Evolutionary conservation across 2,797 vertebrate genomes (phyloP).

Genomic region (Helostoma temminkii): DNA sequence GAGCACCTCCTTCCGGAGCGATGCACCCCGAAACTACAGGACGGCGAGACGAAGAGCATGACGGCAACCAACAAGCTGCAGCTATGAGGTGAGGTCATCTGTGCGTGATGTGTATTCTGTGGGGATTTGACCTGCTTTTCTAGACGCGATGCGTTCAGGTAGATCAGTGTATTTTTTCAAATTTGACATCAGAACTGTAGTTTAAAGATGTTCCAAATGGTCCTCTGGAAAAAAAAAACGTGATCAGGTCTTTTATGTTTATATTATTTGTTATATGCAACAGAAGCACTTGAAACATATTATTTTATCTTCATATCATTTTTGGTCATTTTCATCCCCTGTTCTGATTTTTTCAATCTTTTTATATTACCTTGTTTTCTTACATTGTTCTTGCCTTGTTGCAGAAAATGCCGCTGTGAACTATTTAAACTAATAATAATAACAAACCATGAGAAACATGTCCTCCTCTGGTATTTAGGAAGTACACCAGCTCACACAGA

Average conservation of each 20-base stretch:
- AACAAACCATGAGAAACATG: background rate
- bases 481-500: background rate
- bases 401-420: too few species aligned
- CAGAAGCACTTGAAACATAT: too few species aligned
- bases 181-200: background rate
- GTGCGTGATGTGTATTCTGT: background rate
- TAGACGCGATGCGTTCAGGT: background rate
- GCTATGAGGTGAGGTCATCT: constrained; percentile 36
- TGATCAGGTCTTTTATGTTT: background rate
- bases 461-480: constrained; percentile 30
- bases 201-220: too few species aligned
- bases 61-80: background rate
- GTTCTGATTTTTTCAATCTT: background rate
- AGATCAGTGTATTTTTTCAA: constrained; percentile 6
- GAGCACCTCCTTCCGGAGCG: background rate
- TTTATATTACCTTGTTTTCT: background rate
- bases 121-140: background rate
- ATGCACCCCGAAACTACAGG: background rate
- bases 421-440: background rate
- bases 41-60: background rate
- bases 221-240: background rate
- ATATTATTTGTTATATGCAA: too few species aligned
- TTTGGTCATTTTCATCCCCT: background rate
- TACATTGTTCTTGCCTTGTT: too few species aligned
- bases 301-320: too few species aligned